These are phyloP conservation scores for Lithodes maja DNA, from an alignment of 2,888 invertebrate genomes.

Conservation along the genomic window DNA sequence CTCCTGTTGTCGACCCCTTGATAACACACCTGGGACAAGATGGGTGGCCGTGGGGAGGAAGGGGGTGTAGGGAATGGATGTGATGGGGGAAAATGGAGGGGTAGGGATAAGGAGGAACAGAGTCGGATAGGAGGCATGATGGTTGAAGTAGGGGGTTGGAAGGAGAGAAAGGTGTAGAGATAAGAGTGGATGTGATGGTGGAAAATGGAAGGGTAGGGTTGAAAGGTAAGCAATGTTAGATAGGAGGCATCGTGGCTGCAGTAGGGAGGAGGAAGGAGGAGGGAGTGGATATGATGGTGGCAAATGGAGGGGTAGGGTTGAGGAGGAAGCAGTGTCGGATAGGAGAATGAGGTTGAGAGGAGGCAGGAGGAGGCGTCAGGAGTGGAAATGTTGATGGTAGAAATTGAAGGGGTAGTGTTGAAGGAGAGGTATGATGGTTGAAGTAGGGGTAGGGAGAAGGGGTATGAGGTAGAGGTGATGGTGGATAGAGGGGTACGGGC, in stretches of 20 bases:
- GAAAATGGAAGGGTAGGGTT: not conserved
- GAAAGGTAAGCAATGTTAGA: not conserved
- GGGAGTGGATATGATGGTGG: not conserved
- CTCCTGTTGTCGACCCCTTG: slow-evolving; percentile 10
- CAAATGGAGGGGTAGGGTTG: not conserved
- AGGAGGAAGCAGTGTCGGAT: not conserved
- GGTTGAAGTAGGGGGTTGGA: not conserved
- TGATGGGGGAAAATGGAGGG: not conserved
- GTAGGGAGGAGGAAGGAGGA: not conserved
- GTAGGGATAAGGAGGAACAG: not conserved
- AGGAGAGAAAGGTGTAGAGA: not conserved
- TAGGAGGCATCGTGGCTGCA: not conserved
- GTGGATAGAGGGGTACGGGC: too few species aligned
- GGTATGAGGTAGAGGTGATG: not conserved
- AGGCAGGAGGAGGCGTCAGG: not conserved
- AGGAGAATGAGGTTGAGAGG: not conserved
- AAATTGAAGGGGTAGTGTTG: not conserved
- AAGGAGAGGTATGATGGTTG: not conserved
- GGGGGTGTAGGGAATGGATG: not conserved
- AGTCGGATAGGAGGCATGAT: not conserved
- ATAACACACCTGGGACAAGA: slow-evolving; percentile 9
- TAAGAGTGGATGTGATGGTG: not conserved
- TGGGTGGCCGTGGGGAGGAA: not conserved
- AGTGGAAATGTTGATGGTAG: not conserved
- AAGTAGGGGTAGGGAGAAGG: not conserved